Base-by-base conservation (phyloP, 1,140 invertebrate genomes). In the Pissodes strobi region DNA sequence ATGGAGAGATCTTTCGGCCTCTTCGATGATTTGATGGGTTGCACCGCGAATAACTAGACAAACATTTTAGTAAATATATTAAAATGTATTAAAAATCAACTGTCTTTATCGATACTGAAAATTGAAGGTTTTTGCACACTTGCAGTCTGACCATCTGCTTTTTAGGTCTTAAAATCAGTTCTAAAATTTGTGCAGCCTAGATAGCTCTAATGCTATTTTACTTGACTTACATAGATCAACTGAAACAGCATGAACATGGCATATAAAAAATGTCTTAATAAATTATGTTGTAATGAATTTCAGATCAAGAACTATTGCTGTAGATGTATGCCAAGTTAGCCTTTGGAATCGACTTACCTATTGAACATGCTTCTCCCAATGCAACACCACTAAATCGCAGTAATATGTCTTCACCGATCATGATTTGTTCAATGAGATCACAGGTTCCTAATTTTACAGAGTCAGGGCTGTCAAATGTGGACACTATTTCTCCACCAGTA, bases 21-120 rank as follows among this genome's bases (percentile, higher is more conserved):
- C 98, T 74, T 99, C 97, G 9, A 99, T 85, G 73, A 99, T 99
- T 81, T 99, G 98, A 76, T 98, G 91, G 2, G 98, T 99, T n/a
- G 98, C 96, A 53, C 97, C 98, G 60, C 98, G 88, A 53, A 99
- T 90, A 0, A 99, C 90, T 68, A 22, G 8, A 51, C 21, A 37
- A n/a, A n/a, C n/a, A n/a, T n/a, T n/a, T n/a, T n/a, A n/a, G n/a
- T n/a, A n/a, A n/a, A n/a, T n/a, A n/a, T n/a, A n/a, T 41, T 41
- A n/a, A 34, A 34, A 12, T 6, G 30, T 6, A 34, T 6, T 6
- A 5, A 34, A 6, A 12, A 34, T 34, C 30, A 34, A 5, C 12
- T 6, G 30, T 34, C 6, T 34, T 6, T 12, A 34, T 6, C 30
- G 6, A 34, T 12, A 34, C 12, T 5, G 6, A 12, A 12, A 34